Base-by-base conservation (phyloP, 2,113 vertebrate species). In the Oreochromis spilurus region DNA sequence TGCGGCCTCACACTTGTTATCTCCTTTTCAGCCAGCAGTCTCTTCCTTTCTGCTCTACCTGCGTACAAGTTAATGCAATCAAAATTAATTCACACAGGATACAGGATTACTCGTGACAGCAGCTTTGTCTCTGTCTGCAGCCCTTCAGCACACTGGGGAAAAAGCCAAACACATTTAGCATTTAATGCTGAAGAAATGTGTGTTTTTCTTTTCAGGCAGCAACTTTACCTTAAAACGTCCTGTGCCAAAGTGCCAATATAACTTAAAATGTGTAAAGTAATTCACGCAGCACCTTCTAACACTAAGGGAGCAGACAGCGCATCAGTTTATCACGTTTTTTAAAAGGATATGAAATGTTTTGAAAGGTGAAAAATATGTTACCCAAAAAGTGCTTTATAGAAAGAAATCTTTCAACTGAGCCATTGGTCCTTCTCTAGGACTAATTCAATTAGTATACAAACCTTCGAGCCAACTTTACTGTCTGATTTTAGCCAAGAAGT, bases 71-170 rank as follows among this genome's bases (percentile, higher is more conserved):
- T 84, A 84, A 89, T 85, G 57, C 43, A 82, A 81, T 90, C 89
- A 88, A 84, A 92, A 88, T 87, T 13, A 86, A 91, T 91, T 93
- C 43, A 60, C 19, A 54, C 21, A 60, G 72, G 17, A 78, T 26
- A 48, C 24, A 75, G 48, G 67, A 84, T 84, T 67, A n/a, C 16
- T 81, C 67, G 31, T 81, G 88, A 89, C 85, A 85, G 86, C 86
- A 90, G 86, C 83, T 92, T 89, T 89, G 83, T 92, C 87, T 90
- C 62, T 82, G 85, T 70, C 85, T 86, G 54, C 24, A 21, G 24
- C 40, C 40, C 55, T 77, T 75, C 40, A 4, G 81, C 12, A 79
- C 29, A 40, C 34, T 40, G 36, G 50, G 24, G 43, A 7, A 58
- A 81, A 88, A 67, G 84, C 78, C 70, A 87, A 89, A 79, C 31